Base-by-base conservation (phyloP, 92 coral and sea anemone genomes). In the Phenganax subtilis region DNA sequence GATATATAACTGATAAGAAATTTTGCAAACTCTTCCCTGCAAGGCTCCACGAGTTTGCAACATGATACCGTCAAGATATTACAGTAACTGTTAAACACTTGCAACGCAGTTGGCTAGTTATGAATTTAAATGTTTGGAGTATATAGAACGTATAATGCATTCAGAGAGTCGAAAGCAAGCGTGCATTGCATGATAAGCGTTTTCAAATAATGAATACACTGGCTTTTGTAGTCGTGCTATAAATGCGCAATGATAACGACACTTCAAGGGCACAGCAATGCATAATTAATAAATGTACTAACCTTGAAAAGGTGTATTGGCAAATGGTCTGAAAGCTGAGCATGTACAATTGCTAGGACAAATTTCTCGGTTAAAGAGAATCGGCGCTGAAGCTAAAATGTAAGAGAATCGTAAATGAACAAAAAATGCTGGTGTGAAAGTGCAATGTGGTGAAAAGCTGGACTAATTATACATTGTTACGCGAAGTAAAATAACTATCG, bases 241-340 rank as follows among this genome's bases (percentile, higher is more conserved):
- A 30, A 30, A 28, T 58, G 69, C 56, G 20, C 53, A 29, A 44
- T 57, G 81, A 76, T 29, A 76, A 29, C 53, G 12, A 59, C 20
- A 76, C 51, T 59, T 76, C 66, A 76, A 76, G 71, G 70, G 71
- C 69, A 76, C 60, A 76, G 1, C 63, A 12, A 57, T 76, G 69
- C 57, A 76, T 76, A 76, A 57, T 76, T 57, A 30, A 76, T 57
- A 52, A 9, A 75, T 10, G 55, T 61, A 79, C 83, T 11, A 63
- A 79, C 83, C 83, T 63, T 79, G 83, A 63, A 79, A 79, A 61
- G 77, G 59, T 15, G 83, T 37, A 63, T 51, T 54, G n/a, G 88
- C 61, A 84, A 94, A 94, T 8, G 98, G 98, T 3, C 93, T 90
- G 75, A 94, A 94, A 37, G 98, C 98, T 10, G 98, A 92, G 67